Evolutionary conservation across 2,113 vertebrate genomes (phyloP).

Genomic region (Oxyruncus cristatus): DNA sequence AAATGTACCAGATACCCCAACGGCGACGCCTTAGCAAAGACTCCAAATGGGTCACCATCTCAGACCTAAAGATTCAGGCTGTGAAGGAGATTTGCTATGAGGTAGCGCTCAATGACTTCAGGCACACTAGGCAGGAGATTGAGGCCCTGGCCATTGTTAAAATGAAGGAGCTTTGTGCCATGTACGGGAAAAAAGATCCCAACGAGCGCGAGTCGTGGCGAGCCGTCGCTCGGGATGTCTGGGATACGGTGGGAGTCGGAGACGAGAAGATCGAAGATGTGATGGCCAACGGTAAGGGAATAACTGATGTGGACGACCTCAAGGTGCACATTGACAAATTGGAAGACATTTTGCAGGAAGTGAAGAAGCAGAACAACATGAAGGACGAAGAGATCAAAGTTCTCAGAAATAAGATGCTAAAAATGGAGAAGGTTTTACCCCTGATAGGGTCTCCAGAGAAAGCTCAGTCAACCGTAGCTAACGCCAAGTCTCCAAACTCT

Average conservation of each 20-base stretch:
- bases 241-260: constrained; percentile 96
- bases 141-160: constrained; percentile 98
- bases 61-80: constrained; percentile 98
- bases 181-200: constrained; percentile 95
- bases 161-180: constrained; percentile 96
- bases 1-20: constrained; percentile 98
- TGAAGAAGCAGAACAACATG: constrained; percentile 98
- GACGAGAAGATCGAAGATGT: constrained; percentile 94
- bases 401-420: constrained; percentile 95
- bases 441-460: constrained; percentile 86
- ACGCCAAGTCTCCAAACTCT: constrained; percentile 29
- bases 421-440: constrained; percentile 97
- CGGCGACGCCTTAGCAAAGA: constrained; percentile 94
- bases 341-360: constrained; percentile 95
- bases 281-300: constrained; percentile 76
- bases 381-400: constrained; percentile 97
- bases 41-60: constrained; percentile 98
- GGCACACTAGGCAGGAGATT: constrained; percentile 95
- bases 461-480: constrained; percentile 11
- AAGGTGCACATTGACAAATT: constrained; percentile 97
- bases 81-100: constrained; percentile 99
- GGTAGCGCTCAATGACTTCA: constrained; percentile 96
- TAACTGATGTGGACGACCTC: constrained; percentile 89
- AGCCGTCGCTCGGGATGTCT: constrained; percentile 94
- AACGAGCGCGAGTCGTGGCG: constrained; percentile 97